Evolutionary conservation across 2,888 invertebrate species (phyloP).

Genomic region (Sarcophaga subvicina): DNA sequence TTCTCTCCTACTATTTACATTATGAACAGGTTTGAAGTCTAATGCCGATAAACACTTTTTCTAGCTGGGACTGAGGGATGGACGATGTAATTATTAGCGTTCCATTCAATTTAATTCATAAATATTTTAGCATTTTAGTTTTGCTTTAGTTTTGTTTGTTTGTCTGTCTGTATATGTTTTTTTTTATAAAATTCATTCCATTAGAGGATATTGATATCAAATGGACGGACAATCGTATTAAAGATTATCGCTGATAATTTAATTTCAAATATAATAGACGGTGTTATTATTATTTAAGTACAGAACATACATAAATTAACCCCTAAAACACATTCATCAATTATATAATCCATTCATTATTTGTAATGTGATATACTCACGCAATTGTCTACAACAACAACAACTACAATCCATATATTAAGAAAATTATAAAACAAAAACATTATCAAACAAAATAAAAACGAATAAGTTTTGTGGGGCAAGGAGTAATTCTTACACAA

Average conservation of each 20-base stretch:
- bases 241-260: conserved; percentile 27
- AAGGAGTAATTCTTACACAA: no score
- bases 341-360: conserved; percentile 39
- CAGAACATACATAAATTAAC: conserved; percentile 36
- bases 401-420: neutral
- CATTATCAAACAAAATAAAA: no score
- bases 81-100: no score
- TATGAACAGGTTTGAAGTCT: no score
- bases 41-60: no score
- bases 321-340: conserved; percentile 39
- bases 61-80: no score
- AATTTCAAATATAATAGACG: conserved; percentile 34
- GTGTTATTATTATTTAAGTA: conserved; percentile 28
- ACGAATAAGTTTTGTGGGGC: no score
- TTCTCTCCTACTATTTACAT: no score
- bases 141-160: neutral
- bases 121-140: neutral
- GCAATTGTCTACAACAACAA: conserved; percentile 25
- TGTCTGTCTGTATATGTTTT: neutral
- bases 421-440: no score
- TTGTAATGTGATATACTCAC: conserved; percentile 59
- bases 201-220: neutral
- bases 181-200: neutral
- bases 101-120: no score
- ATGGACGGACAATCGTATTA: neutral